phyloP scores from a whole-genome alignment of 2,888 invertebrate genomes.

The Epinotia bilunana region DNA sequence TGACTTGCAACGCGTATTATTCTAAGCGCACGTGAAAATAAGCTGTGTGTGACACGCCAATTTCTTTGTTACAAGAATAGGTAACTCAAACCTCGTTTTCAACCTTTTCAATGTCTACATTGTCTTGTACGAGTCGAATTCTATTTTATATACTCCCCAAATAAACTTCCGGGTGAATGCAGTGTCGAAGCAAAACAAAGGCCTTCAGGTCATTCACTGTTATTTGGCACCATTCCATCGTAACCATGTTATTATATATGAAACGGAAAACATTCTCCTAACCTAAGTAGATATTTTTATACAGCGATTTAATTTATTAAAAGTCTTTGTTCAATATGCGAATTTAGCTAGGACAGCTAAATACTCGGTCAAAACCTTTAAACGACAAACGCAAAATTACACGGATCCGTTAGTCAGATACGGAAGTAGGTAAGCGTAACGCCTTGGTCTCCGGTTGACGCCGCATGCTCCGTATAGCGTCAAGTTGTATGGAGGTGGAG shows the following conservation, averaged over 20 bases:
- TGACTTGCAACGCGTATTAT: background rate
- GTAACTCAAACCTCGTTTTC: background rate
- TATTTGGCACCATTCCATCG: conserved; percentile 48
- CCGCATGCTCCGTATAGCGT: too few relatives aligned
- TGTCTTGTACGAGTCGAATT: background rate
- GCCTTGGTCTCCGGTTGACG: too few relatives aligned
- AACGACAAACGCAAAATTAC: background rate
- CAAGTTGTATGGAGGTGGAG: too few relatives aligned
- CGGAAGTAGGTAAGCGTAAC: too few relatives aligned
- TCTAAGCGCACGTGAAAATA: background rate
- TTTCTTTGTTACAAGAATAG: background rate
- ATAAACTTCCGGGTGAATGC: conserved; percentile 24
- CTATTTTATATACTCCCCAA: conserved; percentile 18
- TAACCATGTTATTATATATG: conserved; percentile 29
- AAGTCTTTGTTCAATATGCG: conserved; percentile 21
- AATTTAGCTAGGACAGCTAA: background rate
- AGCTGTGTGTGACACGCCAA: background rate
- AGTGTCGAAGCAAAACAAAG: conserved; percentile 40
- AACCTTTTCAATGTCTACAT: background rate
- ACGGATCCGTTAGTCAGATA: background rate
- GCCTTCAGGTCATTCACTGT: conserved; percentile 47
- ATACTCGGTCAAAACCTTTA: background rate
- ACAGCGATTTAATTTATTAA: background rate
- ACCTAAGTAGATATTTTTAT: conserved; percentile 30
- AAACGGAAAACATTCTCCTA: conserved; percentile 36